Evolutionary conservation across 2,888 invertebrate species (phyloP), one percentile per base, ranked within the genome.

Genomic region (Disparrhopalites patrizii): DNA sequence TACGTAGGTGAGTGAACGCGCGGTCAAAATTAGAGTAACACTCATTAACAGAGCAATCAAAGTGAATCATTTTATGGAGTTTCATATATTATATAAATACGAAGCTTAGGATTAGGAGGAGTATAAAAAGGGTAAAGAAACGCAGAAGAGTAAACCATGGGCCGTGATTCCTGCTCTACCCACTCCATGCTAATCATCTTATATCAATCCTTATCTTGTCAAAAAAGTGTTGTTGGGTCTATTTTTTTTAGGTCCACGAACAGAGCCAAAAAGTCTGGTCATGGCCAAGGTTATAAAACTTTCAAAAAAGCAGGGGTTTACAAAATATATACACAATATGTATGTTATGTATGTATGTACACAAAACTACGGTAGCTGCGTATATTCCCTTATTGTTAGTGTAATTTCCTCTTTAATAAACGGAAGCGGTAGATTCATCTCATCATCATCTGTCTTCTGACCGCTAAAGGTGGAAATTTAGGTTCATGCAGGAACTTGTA

Each of bases 101-200:
- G n/a, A n/a, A n/a, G n/a, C n/a, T n/a, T n/a, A n/a, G n/a, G n/a
- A n/a, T n/a, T n/a, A 15, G 15, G 15, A 36, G 36, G 15, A 36
- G 15, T 36, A 36, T 7, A 36, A 36, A 36, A 15, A 36, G 36
- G 15, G 36, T 10, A 15, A 15, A 36, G 36, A 7, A 33, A 55
- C n/a, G 55, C 2, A 55, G 55, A 50, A 20, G 56, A 57, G 57
- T 25, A 36, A 57, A 57, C 43, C 57, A 57, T 30, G 15, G 40
- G 36, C 57, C 57, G 40, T 57, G 57, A 57, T 57, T 57, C 57
- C 57, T 57, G 57, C 57, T 36, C 57, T 57, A 57, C 57, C 57
- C 57, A 57, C 43, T 57, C 57, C 57, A 57, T 57, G 57, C 57
- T 57, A 40, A 40, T 57, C 54, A 57, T 57, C 38, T 8, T 36